A percentile compares a stretch with the other conserved stretches of the same genome.
These are phyloP conservation scores for Lophotriccus pileatus DNA, from an alignment of 2,797 vertebrate species.

Conservation along the genomic window DNA sequence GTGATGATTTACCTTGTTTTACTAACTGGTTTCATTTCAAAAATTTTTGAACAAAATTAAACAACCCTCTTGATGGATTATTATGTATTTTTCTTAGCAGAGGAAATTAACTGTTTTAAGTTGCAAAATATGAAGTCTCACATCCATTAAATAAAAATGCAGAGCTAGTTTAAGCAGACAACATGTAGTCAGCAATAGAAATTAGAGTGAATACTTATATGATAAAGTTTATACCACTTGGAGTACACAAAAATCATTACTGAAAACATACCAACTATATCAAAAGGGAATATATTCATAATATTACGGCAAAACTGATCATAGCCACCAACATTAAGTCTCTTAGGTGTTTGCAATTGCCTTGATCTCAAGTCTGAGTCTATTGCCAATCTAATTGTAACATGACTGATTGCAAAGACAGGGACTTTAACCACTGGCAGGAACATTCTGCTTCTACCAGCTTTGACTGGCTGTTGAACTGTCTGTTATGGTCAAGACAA, in stretches of 20 bases:
- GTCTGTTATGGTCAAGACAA: not conserved
- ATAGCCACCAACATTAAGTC: not conserved
- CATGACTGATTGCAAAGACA: not conserved
- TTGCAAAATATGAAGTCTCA: not conserved
- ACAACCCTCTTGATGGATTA: conserved; percentile 29
- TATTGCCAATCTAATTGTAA: not conserved
- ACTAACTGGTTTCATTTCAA: conserved; percentile 59
- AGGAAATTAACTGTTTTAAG: conserved; percentile 11
- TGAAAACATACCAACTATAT: not conserved
- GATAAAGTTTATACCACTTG: not conserved
- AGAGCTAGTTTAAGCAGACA: conserved; percentile 1
- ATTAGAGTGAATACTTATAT: not conserved
- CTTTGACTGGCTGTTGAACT: not conserved
- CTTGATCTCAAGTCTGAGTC: not conserved
- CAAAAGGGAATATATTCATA: not conserved
- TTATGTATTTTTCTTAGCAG: not conserved
- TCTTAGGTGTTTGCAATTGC: not conserved
- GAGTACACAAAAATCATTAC: not conserved
- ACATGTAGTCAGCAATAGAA: not conserved
- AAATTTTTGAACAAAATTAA: conserved; percentile 59
- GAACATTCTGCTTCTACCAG: not conserved
- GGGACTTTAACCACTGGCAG: not conserved
- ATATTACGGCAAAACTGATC: not conserved
- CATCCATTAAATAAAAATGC: conserved; percentile 45
- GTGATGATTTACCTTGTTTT: conserved; percentile 51